These are phyloP conservation scores for Drosophila mettleri DNA, from an alignment of 2,888 invertebrate genomes.

Conservation along the genomic window DNA sequence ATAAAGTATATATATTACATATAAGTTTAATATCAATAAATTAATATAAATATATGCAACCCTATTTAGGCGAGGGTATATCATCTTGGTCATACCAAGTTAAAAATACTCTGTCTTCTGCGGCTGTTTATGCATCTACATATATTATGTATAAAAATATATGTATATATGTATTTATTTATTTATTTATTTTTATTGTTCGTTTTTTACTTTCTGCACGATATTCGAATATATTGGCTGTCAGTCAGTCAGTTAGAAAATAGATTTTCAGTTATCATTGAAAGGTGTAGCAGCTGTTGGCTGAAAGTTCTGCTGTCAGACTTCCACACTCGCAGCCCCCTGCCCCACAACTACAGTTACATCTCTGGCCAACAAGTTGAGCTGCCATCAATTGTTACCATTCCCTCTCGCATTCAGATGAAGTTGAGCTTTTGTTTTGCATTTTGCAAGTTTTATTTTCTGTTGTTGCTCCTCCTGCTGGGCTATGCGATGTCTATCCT, in stretches of 20 bases:
- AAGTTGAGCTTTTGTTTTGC: conserved; percentile 59
- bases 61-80: too few relatives aligned
- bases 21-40: background rate
- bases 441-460: conserved; percentile 50
- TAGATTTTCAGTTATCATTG: conserved; percentile 74
- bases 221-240: conserved; percentile 68
- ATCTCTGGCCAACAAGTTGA: conserved; percentile 22
- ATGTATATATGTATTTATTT: conserved; percentile 7
- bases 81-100: background rate
- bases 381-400: conserved; percentile 46
- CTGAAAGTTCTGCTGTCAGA: conserved; percentile 36
- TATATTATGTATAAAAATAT: conserved; percentile 4
- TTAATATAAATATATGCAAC: too few relatives aligned
- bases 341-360: background rate
- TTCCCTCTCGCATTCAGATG: conserved; percentile 14
- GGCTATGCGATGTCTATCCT: background rate
- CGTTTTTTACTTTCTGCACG: conserved; percentile 11
- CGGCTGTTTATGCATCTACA: background rate
- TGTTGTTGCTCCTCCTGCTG: conserved; percentile 26
- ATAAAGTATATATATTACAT: too few relatives aligned
- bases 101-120: background rate
- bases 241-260: conserved; percentile 78
- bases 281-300: conserved; percentile 60
- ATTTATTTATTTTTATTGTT: conserved; percentile 2
- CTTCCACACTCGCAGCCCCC: background rate